Conservation (phyloP, 2,113 vertebrate species). For the Eretmochelys imbricata region DNA sequence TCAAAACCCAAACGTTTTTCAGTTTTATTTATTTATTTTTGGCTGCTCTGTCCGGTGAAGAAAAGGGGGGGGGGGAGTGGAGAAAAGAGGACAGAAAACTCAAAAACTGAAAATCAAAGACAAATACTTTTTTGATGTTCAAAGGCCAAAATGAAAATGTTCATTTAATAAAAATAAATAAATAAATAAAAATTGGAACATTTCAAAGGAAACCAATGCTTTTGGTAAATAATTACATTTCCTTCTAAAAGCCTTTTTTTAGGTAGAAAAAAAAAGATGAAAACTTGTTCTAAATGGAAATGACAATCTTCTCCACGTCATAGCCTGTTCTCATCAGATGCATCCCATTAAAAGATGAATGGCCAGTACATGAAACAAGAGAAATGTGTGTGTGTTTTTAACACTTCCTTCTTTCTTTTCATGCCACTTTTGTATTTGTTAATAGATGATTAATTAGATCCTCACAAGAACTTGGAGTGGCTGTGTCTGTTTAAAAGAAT, state of each 20-base stretch:
- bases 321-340: not conserved
- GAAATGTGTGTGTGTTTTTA: not conserved
- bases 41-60: not conserved
- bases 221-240: not conserved
- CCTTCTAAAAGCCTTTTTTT: not conserved
- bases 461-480: not conserved
- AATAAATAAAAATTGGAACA: not conserved
- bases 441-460: not conserved
- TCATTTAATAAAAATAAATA: not conserved
- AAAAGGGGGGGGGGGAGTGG: not conserved
- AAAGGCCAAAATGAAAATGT: not conserved
- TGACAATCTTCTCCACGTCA: not conserved
- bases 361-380: conserved; percentile 1
- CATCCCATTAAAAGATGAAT: not conserved
- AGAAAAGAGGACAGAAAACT: not conserved
- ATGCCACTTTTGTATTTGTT: not conserved
- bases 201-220: not conserved
- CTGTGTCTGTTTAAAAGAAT: not conserved
- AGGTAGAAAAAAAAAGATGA: conserved; percentile 27
- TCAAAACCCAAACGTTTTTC: not conserved
- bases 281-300: not conserved
- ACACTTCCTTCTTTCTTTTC: not conserved
- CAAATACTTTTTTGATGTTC: not conserved
- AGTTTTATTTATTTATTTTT: not conserved
- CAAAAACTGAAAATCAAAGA: not conserved